Percentiles rank a stretch among this genome's conserved stretches.
These are phyloP conservation scores for Oreochromis mossambicus DNA, from an alignment of 2,797 vertebrate species.

Conservation along the genomic window DNA sequence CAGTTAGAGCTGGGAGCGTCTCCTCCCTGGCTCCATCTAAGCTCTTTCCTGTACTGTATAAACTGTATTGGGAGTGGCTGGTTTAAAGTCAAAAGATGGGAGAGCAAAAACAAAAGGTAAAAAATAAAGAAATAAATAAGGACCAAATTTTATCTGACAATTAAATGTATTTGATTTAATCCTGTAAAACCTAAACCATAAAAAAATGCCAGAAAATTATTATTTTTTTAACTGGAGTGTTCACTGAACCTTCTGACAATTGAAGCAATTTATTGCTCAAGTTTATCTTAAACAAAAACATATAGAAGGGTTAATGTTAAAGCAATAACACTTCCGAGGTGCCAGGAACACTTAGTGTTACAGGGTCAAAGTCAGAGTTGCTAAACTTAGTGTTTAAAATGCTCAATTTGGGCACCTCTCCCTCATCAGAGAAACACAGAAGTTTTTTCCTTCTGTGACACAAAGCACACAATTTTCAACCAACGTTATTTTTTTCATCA, in stretches of 20 bases:
- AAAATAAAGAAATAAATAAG: not conserved
- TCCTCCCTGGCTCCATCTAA: not conserved
- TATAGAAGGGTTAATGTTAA: not conserved
- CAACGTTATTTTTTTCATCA: not conserved
- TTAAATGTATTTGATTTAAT: not conserved
- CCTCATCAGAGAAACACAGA: not conserved
- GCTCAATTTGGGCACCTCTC: accelerated
- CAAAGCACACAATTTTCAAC: not conserved
- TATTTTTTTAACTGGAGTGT: not conserved
- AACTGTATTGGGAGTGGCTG: not conserved
- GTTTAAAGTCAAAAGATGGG: not conserved
- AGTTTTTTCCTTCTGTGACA: not conserved
- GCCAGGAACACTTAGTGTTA: not conserved
- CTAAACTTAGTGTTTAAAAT: not conserved
- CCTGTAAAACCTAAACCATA: not conserved
- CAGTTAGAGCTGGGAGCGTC: not conserved
- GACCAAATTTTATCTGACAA: not conserved
- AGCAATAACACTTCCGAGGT: not conserved
- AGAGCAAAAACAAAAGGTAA: not conserved
- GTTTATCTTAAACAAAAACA: not conserved
- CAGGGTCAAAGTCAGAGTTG: not conserved
- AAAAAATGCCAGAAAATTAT: not conserved
- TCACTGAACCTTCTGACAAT: not conserved
- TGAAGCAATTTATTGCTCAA: not conserved
- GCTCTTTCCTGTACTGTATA: not conserved